Percentiles rank a stretch among this genome's conserved stretches.
Conservation (phyloP, 2,113 vertebrate species). For the Aphyosemion australe region DNA sequence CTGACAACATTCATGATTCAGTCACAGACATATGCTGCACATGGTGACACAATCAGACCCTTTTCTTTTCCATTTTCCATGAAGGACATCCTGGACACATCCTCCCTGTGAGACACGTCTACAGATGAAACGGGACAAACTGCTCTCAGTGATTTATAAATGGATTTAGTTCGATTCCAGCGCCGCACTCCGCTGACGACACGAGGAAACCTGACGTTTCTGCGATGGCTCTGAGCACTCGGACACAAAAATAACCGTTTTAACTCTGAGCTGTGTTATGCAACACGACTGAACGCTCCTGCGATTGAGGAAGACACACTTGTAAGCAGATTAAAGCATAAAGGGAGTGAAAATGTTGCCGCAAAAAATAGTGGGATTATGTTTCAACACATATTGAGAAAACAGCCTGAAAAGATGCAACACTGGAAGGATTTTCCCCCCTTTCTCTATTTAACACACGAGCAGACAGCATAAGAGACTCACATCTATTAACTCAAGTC, state of each 20-base stretch:
- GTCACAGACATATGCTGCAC: constrained; percentile 2
- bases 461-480: not conserved
- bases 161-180: not conserved
- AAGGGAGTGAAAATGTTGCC: constrained; percentile 28
- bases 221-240: not conserved
- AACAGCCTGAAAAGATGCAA: constrained; percentile 4
- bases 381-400: constrained; percentile 17
- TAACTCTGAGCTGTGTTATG: constrained; percentile 26
- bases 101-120: not conserved
- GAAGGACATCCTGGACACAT: not conserved
- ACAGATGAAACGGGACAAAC: no score
- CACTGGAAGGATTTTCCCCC: not conserved
- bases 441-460: not conserved
- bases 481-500: not conserved
- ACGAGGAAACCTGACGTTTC: constrained; percentile 1
- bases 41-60: not conserved
- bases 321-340: constrained; percentile 53
- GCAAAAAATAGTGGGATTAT: constrained; percentile 48
- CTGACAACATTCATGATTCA: not conserved
- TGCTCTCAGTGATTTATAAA: no score
- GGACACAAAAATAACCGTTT: constrained; percentile 7
- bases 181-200: constrained; percentile 2
- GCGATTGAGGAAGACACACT: constrained; percentile 24
- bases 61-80: not conserved
- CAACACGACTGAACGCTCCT: constrained; percentile 17